Evolutionary conservation across 2,113 vertebrate species (phyloP).

Genomic region (Budorcas taxicolor): DNA sequence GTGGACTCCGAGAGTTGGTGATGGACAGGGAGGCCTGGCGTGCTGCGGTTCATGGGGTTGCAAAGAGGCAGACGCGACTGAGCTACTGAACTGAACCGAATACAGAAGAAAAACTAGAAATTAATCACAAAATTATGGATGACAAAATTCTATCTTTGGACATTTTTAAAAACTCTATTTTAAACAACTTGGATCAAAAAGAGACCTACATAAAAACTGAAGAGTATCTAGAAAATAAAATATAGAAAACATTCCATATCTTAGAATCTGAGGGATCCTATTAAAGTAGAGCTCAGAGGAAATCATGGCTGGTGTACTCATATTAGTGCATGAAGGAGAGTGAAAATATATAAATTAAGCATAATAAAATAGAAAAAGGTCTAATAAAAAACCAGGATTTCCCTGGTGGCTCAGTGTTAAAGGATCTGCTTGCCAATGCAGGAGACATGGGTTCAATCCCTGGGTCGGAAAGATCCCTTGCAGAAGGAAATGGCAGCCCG

Average conservation of each 20-base stretch:
- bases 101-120: neutral
- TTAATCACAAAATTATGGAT: neutral
- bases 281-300: neutral
- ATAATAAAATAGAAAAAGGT: neutral
- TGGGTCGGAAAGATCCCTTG: neutral
- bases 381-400: neutral
- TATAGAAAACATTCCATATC: neutral
- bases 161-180: neutral
- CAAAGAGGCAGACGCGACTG: too few species aligned
- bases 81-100: neutral
- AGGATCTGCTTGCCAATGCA: neutral
- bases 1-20: too few species aligned
- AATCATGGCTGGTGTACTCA: neutral
- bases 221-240: neutral
- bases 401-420: neutral
- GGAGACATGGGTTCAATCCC: neutral
- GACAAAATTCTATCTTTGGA: neutral
- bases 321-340: neutral
- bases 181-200: neutral
- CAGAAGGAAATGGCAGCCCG: neutral
- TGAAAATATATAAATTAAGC: neutral
- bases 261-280: neutral
- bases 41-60: too few species aligned
- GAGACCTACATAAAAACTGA: neutral
- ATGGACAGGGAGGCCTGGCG: too few species aligned